Evolutionary conservation across 1,140 invertebrate genomes (phyloP).

Genomic region (Octopus bimaculoides): DNA sequence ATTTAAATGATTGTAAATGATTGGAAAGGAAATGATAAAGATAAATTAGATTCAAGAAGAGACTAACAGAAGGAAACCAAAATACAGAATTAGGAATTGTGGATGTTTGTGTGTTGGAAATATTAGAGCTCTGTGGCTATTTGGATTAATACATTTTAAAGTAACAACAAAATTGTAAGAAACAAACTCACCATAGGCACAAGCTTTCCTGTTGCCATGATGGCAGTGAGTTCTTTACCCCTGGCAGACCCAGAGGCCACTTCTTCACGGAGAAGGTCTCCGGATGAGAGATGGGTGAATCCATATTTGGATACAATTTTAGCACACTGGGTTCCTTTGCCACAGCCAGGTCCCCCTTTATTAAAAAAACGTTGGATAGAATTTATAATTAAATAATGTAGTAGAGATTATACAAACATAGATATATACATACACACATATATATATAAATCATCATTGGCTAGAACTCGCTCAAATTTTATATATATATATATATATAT

Average conservation of each 20-base stretch:
- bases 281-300: slow-evolving; percentile 58
- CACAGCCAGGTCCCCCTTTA: slow-evolving; percentile 58
- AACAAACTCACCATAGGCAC: slow-evolving; percentile 64
- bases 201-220: slow-evolving; percentile 79
- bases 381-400: not conserved
- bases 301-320: slow-evolving; percentile 57
- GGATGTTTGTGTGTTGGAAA: no score
- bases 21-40: no score
- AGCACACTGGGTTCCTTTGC: slow-evolving; percentile 60
- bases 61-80: no score
- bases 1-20: no score
- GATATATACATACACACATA: not conserved
- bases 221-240: slow-evolving; percentile 63
- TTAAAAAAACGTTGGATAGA: not conserved
- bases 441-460: not conserved
- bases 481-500: not conserved
- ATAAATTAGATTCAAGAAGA: no score
- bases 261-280: slow-evolving; percentile 58
- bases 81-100: no score
- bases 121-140: no score
- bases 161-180: not conserved
- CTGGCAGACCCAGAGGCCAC: slow-evolving; percentile 55
- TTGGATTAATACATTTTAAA: no score
- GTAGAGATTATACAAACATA: not conserved
- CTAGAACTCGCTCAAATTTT: not conserved